Evolutionary conservation across 2,113 vertebrate species (phyloP), one percentile per base, ranked within the genome.

Genomic region (Labeo rohita): DNA sequence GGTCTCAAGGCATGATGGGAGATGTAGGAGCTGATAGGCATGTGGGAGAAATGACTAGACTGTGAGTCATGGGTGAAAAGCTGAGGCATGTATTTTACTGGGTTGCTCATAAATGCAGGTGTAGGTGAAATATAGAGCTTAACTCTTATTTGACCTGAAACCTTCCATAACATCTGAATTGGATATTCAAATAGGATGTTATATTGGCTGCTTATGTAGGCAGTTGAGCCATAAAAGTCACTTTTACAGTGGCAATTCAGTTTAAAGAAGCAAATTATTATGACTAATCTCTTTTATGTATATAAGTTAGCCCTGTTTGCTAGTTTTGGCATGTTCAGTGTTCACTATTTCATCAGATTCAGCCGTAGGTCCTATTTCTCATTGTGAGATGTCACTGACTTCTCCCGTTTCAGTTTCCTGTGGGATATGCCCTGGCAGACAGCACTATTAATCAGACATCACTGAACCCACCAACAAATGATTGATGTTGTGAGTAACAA

Each of bases 401-500:
- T 83, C 28, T 43, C 63, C 28, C 73, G 23, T 47, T 66, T 21
- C 74, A 66, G 52, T 65, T 68, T 84, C 23, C 83, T 78, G 47
- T 80, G 66, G 82, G 83, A 85, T 77, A 36, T 73, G 85, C 52
- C 78, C 83, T 78, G 85, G 83, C 39, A 50, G 28, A 81, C n/a
- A 68, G 59, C 59, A 76, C 39, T 36, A 61, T 88, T 68, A 74
- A 43, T 72, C 68, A 80, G 73, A 86, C 82, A 72, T 84, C 54
- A 89, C 23, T 21, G n/a, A 49, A 23, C 50, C 21, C 72, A 59
- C 85, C 78, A 82, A 70, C 10, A 75, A 72, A 81, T 86, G 76
- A 86, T 36, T 21, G 85, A 87, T 85, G 36, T 63, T 77, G 49
- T 83, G 76, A 80, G 85, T 70, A 89, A 85, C 78, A 83, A 52